Conservation (phyloP, 1,140 invertebrate species). For the Reticulitermes speratus region DNA sequence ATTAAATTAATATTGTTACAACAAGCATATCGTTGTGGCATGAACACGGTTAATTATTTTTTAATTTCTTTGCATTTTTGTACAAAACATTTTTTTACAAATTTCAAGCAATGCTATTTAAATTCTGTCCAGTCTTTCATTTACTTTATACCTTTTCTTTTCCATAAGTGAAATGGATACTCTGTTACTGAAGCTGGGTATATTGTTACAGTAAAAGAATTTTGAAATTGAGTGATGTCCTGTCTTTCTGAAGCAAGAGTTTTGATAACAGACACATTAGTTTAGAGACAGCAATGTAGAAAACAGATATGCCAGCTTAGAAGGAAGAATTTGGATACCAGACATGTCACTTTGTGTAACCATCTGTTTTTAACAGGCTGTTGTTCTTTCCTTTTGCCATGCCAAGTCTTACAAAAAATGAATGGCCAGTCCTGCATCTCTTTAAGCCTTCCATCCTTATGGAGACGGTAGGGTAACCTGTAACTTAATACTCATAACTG, state of each 20-base stretch:
- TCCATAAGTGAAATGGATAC: neutral
- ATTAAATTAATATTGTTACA: neutral
- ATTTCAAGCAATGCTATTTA: neutral
- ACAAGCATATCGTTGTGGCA: conserved; percentile 15
- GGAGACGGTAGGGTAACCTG: too few relatives aligned
- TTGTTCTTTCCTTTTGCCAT: too few relatives aligned
- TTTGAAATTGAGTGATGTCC: neutral
- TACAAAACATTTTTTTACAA: neutral
- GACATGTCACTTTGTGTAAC: too few relatives aligned
- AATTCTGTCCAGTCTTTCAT: neutral
- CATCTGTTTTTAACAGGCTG: too few relatives aligned
- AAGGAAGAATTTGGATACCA: neutral
- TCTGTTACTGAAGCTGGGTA: neutral
- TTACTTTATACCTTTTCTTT: neutral
- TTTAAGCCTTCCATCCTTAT: too few relatives aligned
- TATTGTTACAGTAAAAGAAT: neutral
- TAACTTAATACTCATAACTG: too few relatives aligned
- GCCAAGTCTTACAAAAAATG: too few relatives aligned
- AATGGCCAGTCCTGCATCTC: too few relatives aligned
- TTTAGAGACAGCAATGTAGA: too few relatives aligned
- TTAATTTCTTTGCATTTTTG: neutral
- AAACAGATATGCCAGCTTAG: neutral
- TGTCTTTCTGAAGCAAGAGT: neutral
- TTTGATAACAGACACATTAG: too few relatives aligned
- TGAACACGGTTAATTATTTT: conserved; percentile 10